phyloP scores from a whole-genome alignment of 2,113 vertebrate species.

The Tragelaphus buxtoni region DNA sequence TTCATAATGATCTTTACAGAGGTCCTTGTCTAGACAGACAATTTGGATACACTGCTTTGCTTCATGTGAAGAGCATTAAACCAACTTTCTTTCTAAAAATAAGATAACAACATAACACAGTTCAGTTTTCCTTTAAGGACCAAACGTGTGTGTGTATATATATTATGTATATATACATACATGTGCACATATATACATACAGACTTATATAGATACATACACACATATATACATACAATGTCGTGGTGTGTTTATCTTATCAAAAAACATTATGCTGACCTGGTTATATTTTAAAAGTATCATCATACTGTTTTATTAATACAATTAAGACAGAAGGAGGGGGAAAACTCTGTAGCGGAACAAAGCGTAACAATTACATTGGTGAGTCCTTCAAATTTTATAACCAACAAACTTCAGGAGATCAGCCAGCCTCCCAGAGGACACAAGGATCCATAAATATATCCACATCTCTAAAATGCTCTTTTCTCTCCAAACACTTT shows the following conservation, averaged over 20 bases:
- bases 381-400: not conserved
- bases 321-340: not conserved
- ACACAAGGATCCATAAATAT: not conserved
- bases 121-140: not conserved
- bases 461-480: not conserved
- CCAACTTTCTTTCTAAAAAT: conserved; percentile 19
- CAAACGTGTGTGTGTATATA: not conserved
- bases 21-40: not conserved
- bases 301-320: not conserved
- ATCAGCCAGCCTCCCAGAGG: not conserved
- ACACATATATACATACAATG: not conserved
- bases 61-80: not conserved
- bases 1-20: not conserved
- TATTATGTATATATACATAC: not conserved
- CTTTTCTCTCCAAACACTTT: not conserved
- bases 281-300: not conserved
- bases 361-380: not conserved
- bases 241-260: not conserved
- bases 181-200: not conserved
- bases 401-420: not conserved
- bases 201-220: not conserved
- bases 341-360: not conserved
- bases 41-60: not conserved
- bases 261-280: not conserved
- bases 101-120: not conserved